phyloP scores from a whole-genome alignment of 2,888 invertebrate species.

The Bursaphelenchus okinawaensis region DNA sequence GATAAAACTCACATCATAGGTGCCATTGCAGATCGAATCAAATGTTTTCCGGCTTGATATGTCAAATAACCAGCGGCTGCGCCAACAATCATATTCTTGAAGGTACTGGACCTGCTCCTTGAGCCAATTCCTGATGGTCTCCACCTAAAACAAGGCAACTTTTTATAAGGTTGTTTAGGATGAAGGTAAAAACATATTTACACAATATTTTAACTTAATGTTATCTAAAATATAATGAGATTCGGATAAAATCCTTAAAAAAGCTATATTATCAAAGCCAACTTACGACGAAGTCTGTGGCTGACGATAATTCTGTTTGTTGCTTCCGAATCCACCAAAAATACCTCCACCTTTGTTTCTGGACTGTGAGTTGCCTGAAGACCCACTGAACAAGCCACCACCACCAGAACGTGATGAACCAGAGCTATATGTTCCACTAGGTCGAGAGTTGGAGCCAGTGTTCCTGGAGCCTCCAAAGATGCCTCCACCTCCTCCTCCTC shows the following conservation, averaged over 20 bases:
- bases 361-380: not conserved
- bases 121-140: conserved; percentile 44
- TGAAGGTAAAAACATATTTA: too few relatives aligned
- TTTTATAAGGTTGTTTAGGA: too few relatives aligned
- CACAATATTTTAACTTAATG: too few relatives aligned
- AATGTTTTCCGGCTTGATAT: conserved; percentile 53
- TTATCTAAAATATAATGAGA: too few relatives aligned
- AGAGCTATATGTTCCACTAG: not conserved
- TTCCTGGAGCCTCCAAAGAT: conserved; percentile 10
- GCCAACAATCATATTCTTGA: conserved; percentile 56
- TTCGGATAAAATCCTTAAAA: too few relatives aligned
- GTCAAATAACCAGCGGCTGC: conserved; percentile 55
- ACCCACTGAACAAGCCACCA: not conserved
- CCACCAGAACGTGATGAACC: too few relatives aligned
- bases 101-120: conserved; percentile 41
- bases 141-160: conserved; percentile 16
- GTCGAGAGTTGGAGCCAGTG: not conserved
- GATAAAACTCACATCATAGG: conserved; percentile 50
- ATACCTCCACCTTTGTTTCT: conserved; percentile 3
- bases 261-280: not conserved
- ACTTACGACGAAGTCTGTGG: not conserved
- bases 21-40: conserved; percentile 44
- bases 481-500: not conserved
- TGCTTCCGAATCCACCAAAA: conserved; percentile 3
- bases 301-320: not conserved